Percentiles rank a stretch among this genome's conserved stretches.
Conservation (phyloP, 2,113 vertebrate genomes). For the Hippocampus mohnikei region DNA sequence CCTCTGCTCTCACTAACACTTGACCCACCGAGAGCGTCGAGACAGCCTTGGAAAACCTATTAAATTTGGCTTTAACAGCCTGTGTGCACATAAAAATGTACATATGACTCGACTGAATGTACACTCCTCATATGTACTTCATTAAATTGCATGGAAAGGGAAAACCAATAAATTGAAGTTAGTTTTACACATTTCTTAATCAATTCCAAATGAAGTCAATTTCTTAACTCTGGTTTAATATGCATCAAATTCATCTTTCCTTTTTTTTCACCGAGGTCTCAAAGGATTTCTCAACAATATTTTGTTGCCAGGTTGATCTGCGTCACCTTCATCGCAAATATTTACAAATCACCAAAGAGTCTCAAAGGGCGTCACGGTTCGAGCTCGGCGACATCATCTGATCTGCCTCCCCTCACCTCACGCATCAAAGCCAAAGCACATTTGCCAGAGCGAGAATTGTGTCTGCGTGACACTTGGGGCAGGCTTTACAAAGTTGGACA, state of each 20-base stretch:
- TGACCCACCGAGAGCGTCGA: slow-evolving; percentile 62
- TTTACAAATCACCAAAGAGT: too few species aligned
- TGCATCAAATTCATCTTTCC: too few species aligned
- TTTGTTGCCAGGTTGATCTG: neutral
- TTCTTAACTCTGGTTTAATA: too few species aligned
- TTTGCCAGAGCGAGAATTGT: neutral
- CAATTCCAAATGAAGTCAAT: too few species aligned
- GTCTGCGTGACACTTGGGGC: slow-evolving; percentile 16
- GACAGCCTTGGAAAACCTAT: slow-evolving; percentile 74
- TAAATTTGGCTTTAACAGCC: slow-evolving; percentile 67
- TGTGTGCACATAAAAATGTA: slow-evolving; percentile 44
- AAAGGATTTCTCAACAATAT: neutral
- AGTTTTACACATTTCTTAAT: too few species aligned
- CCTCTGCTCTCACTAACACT: slow-evolving; percentile 59
- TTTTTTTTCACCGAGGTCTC: too few species aligned
- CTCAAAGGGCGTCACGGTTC: too few species aligned
- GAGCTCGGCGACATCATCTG: too few species aligned
- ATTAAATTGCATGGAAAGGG: neutral
- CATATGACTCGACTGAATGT: slow-evolving; percentile 43
- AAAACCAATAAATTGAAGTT: neutral
- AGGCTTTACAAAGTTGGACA: neutral
- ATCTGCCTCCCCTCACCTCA: neutral
- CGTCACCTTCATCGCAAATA: too few species aligned
- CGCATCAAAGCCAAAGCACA: slow-evolving; percentile 17
- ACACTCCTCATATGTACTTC: neutral